Evolutionary conservation across 2,113 vertebrate species (phyloP).

Genomic region (Calonectris borealis): DNA sequence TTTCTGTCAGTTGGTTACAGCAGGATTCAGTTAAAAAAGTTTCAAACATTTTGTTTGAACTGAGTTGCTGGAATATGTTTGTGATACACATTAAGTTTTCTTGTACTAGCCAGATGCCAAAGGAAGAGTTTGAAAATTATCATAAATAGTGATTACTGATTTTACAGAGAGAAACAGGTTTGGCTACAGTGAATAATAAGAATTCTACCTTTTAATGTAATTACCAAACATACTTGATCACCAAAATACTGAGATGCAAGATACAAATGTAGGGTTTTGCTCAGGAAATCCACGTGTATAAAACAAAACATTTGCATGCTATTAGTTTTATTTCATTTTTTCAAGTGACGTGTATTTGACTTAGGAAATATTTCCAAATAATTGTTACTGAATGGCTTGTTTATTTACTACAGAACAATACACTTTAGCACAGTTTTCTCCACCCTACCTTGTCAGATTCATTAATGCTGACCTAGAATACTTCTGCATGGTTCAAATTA

Average conservation of each 20-base stretch:
- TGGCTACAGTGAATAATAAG: not conserved
- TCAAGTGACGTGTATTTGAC: not conserved
- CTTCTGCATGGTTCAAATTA: not conserved
- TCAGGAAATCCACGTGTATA: not conserved
- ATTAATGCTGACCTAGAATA: constrained; percentile 19
- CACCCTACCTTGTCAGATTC: not conserved
- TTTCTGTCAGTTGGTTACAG: not conserved
- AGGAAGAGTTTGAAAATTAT: not conserved
- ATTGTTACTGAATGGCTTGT: not conserved
- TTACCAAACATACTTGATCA: not conserved
- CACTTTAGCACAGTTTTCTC: not conserved
- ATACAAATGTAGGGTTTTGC: not conserved
- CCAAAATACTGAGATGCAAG: not conserved
- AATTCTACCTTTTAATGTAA: not conserved
- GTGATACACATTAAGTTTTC: not conserved
- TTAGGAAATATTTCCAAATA: not conserved
- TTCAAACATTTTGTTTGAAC: not conserved
- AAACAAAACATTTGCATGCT: not conserved
- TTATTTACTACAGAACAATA: not conserved
- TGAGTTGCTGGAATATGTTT: not conserved
- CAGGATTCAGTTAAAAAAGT: not conserved
- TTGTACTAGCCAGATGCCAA: not conserved
- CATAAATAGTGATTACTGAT: not conserved
- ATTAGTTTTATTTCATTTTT: not conserved
- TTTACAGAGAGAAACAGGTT: not conserved